These are phyloP conservation scores for Dendrolimus kikuchii DNA, from an alignment of 1,140 invertebrate species.

Conservation along the genomic window DNA sequence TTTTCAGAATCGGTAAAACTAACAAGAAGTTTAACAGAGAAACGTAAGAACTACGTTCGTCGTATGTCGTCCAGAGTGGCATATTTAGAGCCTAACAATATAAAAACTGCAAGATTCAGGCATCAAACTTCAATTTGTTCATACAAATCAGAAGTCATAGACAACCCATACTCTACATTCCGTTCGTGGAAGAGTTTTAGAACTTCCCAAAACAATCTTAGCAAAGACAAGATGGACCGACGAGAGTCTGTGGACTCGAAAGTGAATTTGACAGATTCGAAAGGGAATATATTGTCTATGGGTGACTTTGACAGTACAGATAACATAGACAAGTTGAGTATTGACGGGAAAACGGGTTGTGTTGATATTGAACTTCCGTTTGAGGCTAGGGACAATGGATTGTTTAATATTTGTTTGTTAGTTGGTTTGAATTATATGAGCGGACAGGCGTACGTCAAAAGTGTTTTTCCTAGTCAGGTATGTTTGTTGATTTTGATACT, in stretches of 20 bases:
- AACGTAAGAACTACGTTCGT: constrained; percentile 75
- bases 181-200: constrained; percentile 59
- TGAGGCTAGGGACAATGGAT: constrained; percentile 48
- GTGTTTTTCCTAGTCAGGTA: constrained; percentile 77
- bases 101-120: constrained; percentile 29
- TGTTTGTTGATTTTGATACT: constrained; percentile 40
- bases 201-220: constrained; percentile 41
- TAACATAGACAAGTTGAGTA: constrained; percentile 36
- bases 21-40: constrained; percentile 71
- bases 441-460: constrained; percentile 76
- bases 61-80: constrained; percentile 67
- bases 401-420: constrained; percentile 78
- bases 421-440: constrained; percentile 77
- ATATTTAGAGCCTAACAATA: constrained; percentile 42
- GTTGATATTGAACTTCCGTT: constrained; percentile 46
- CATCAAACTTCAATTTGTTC: constrained; percentile 59
- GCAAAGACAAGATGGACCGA: constrained; percentile 39
- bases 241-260: constrained; percentile 32
- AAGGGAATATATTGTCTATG: constrained; percentile 37
- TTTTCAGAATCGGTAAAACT: constrained; percentile 62
- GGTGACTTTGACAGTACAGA: constrained; percentile 22
- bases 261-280: constrained; percentile 48
- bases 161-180: constrained; percentile 54
- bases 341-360: constrained; percentile 60
- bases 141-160: constrained; percentile 45